Evolutionary conservation across 2,888 invertebrate genomes (phyloP), one percentile per base, ranked within the genome.

Genomic region (Tanytarsus gracilentus): DNA sequence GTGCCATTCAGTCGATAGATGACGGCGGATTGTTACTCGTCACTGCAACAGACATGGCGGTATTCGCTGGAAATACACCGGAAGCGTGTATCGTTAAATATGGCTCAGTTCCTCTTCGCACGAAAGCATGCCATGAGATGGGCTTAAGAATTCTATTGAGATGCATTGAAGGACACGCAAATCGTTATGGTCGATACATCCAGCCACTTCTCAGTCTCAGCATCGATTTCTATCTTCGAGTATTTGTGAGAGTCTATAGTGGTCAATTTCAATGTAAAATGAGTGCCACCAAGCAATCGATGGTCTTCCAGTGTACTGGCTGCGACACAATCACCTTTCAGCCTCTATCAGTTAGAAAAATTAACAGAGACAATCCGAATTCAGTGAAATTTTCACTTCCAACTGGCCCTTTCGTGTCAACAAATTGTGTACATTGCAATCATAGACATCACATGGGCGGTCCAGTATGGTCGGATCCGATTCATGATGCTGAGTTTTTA

Each of bases 41-140:
- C 0, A 99, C 99, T 0, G 97, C 96, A 25, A 99, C 99, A 0
- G 99, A 99, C 72, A 93, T 96, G 90, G 92, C 88, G 0, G 88
- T 97, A 0, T 73, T 99, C 49, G 96, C 96, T 61, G 99, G 99
- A 0, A 97, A 96, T 75, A 82, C 88, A 0, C 89, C 94, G 0
- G 98, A 99, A 74, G 90, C 96, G 0, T 97, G 58, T 82, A 84
- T 85, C 66, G 81, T 84, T 7, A 97, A 96, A 76, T 99, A 99
- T 70, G 97, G 97, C 0, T 83, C 95, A 1, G 77, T 95, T 61
- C 88, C 97, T 1, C 72, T 97, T 48, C 84, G 86, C 67, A 83
- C 85, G 11, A 90, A 88, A 69, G 82, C 85, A 59, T 96, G 95
- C 67, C 98, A 99, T 76, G 99, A 99, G 80, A 87, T 96, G 85